These are phyloP conservation scores for Eristalinus sepulchralis DNA, from an alignment of 2,888 invertebrate genomes.

Conservation along the genomic window DNA sequence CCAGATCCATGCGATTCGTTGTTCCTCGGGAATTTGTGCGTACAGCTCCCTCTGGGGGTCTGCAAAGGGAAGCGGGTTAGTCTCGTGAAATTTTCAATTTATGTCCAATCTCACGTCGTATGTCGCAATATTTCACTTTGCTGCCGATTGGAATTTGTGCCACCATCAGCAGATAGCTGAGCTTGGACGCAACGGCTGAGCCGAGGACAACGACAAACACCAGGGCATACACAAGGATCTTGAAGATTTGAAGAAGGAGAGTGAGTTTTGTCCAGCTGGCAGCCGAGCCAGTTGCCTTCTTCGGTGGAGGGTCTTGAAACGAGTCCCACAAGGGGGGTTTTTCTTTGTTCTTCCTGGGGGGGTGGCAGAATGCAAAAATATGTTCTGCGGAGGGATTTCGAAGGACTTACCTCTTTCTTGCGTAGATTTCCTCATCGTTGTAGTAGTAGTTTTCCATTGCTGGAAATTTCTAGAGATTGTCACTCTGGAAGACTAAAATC, in stretches of 20 bases:
- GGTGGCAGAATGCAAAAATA: background rate
- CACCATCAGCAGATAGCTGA: constrained; percentile 87
- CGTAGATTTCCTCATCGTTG: constrained; percentile 51
- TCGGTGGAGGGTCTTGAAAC: constrained; percentile 88
- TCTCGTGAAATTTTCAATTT: background rate
- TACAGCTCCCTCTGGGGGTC: constrained; percentile 85
- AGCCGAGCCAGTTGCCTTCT: constrained; percentile 86
- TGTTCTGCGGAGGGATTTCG: background rate
- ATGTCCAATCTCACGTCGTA: constrained; percentile 75
- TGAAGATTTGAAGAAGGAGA: constrained; percentile 84
- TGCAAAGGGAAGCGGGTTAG: constrained; percentile 74
- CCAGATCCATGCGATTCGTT: constrained; percentile 90
- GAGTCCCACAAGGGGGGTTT: constrained; percentile 87
- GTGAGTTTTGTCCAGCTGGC: constrained; percentile 84
- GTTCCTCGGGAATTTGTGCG: constrained; percentile 84
- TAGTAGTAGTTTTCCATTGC: constrained; percentile 52
- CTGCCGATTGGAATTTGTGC: constrained; percentile 85
- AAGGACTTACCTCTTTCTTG: constrained; percentile 36
- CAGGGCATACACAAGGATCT: constrained; percentile 86
- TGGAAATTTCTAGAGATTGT: constrained; percentile 6
- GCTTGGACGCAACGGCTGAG: constrained; percentile 88
- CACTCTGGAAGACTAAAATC: constrained; percentile 47
- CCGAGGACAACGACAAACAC: constrained; percentile 86
- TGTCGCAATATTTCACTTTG: constrained; percentile 84
- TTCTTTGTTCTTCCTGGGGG: constrained; percentile 73